These are phyloP conservation scores for Mythimna vitellina DNA, from an alignment of 2,888 invertebrate species.

Conservation along the genomic window DNA sequence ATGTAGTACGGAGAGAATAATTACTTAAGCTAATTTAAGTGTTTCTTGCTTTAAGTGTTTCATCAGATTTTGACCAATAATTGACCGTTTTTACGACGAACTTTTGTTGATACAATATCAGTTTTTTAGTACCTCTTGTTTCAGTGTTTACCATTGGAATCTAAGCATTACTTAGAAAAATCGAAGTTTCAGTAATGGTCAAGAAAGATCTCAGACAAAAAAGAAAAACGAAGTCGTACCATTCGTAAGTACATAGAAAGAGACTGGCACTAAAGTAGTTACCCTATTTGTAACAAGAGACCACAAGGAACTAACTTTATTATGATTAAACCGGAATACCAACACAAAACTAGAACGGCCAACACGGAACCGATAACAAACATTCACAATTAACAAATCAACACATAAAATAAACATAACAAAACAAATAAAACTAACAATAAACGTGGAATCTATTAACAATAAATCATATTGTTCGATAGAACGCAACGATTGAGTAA, in stretches of 20 bases:
- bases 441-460: slow-evolving; percentile 85
- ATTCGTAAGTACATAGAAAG: slow-evolving; percentile 3
- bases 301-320: slow-evolving; percentile 45
- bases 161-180: background rate
- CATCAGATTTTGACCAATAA: too few species aligned
- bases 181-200: background rate
- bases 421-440: slow-evolving; percentile 82
- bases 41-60: too few species aligned
- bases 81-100: too few species aligned
- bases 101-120: too few species aligned
- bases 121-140: background rate
- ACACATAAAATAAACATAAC: slow-evolving; percentile 60
- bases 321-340: slow-evolving; percentile 46
- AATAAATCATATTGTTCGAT: slow-evolving; percentile 84
- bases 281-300: slow-evolving; percentile 32
- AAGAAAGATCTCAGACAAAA: background rate
- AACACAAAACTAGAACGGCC: slow-evolving; percentile 46
- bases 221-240: slow-evolving; percentile 9
- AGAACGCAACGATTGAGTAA: slow-evolving; percentile 87
- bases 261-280: slow-evolving; percentile 29
- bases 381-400: slow-evolving; percentile 63
- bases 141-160: background rate
- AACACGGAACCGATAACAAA: slow-evolving; percentile 59
- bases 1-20: too few species aligned
- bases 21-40: too few species aligned